A percentile compares a stretch with the other conserved stretches of the same genome.
Evolutionary conservation across 2,888 invertebrate genomes (phyloP).

Genomic region (Chironomus riparius): DNA sequence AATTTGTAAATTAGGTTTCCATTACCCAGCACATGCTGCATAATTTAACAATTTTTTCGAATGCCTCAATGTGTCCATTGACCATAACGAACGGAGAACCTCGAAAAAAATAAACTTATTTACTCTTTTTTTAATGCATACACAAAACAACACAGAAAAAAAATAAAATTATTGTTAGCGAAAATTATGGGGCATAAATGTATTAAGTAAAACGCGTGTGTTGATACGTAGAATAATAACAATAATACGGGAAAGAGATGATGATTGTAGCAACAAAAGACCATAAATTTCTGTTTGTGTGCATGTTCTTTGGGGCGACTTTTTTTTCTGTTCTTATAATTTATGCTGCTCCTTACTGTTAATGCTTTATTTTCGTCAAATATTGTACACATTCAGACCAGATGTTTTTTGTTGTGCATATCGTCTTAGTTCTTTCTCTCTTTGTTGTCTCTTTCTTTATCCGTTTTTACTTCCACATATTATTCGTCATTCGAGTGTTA

Average conservation of each 20-base stretch:
- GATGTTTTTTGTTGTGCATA: slow-evolving; percentile 2
- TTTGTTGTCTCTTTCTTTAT: not conserved
- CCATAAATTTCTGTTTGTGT: not conserved
- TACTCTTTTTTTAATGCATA: not conserved
- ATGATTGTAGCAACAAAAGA: not conserved
- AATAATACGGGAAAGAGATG: too few relatives aligned
- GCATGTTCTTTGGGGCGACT: not conserved
- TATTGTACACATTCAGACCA: not conserved
- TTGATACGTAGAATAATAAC: not conserved
- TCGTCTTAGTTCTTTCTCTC: not conserved
- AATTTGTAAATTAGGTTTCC: slow-evolving; percentile 18
- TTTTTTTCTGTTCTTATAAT: not conserved
- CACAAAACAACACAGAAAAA: not conserved
- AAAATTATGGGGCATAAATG: slow-evolving; percentile 10
- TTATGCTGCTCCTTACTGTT: not conserved
- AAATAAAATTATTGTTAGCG: not conserved
- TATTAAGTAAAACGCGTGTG: not conserved
- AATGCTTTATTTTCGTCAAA: not conserved
- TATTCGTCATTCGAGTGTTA: too few relatives aligned
- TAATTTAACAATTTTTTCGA: slow-evolving; percentile 10
- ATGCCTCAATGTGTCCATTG: slow-evolving; percentile 13
- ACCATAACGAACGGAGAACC: slow-evolving; percentile 19
- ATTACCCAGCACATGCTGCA: slow-evolving; percentile 21
- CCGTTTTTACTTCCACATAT: not conserved
- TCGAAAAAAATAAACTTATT: not conserved